Evolutionary conservation across 2,113 vertebrate genomes (phyloP), one percentile per base, ranked within the genome.

Genomic region (Odocoileus virginianus): DNA sequence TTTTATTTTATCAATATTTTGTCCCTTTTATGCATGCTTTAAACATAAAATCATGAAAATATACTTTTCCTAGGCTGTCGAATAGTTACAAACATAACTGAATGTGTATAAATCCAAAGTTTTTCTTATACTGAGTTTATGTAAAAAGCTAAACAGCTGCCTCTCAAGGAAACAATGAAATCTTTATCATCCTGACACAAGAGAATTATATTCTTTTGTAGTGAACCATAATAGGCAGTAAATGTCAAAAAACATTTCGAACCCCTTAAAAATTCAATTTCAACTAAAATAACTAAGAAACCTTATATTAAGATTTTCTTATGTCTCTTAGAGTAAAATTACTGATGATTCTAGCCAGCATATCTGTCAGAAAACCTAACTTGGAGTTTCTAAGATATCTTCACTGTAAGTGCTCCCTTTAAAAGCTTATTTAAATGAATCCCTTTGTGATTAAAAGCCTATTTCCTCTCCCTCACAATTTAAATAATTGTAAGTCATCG

Each of bases 1-100:
- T 84, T 95, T 96, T 67, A 94, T 96, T 87, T 88, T 60, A 61
- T 64, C 52, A 94, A 61, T 87, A 94, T 74, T 87, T 30, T 97
- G 33, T 57, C 3, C 33, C 6, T 78, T 86, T 94, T 55, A 91
- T 17, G 54, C 16, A 16, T 74, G 47, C 11, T 54, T 94, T 85
- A 36, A 71, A 87, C 54, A 95, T 57, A 91, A 81, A 85, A 43
- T 93, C 30, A 74, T 28, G 6, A 94, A 93, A 81, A 61, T 27
- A 78, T 52, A 27, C 3, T 17, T 94, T 84, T 93, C 19, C 7
- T 14, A 57, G 43, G 19, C 6, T 88, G 43, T 40, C 25, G 27
- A 92, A 93, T 57, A 50, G 55, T 74, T 89, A 54, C 47, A 94
- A 88, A 91, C 3, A 58, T 55, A 95, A 50, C 3, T 60, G 25